Evolutionary conservation across 2,113 vertebrate genomes (phyloP).

Genomic region (Cardinalis cardinalis): DNA sequence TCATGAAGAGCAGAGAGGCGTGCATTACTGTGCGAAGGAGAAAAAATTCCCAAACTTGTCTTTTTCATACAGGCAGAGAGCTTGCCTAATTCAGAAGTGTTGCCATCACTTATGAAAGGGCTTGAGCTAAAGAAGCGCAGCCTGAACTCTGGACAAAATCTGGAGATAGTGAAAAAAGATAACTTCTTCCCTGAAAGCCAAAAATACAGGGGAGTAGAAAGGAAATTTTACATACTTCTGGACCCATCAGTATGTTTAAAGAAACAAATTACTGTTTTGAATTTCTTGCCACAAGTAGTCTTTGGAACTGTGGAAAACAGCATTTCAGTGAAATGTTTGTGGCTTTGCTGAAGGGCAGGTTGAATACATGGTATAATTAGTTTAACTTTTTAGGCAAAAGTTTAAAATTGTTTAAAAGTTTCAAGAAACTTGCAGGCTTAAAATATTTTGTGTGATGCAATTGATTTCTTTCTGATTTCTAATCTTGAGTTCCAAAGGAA

Average conservation of each 20-base stretch:
- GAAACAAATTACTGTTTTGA: not conserved
- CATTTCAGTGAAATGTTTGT: not conserved
- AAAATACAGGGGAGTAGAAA: not conserved
- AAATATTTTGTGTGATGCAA: not conserved
- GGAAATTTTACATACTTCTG: not conserved
- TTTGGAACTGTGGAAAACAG: not conserved
- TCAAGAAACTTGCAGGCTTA: not conserved
- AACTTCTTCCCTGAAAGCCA: not conserved
- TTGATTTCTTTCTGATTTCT: not conserved
- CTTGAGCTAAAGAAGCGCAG: not conserved
- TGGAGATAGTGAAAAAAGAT: not conserved
- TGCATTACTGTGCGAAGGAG: not conserved
- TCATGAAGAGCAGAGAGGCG: not conserved
- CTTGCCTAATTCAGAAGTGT: not conserved
- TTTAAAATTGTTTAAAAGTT: not conserved
- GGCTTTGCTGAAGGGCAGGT: not conserved
- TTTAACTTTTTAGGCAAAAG: not conserved
- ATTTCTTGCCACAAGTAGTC: not conserved
- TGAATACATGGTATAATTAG: not conserved
- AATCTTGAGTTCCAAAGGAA: not conserved
- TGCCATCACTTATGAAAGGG: not conserved
- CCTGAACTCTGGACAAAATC: not conserved
- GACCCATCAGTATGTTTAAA: not conserved
- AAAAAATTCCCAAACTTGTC: not conserved
- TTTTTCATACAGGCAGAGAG: not conserved